phyloP scores from a whole-genome alignment of 2,888 invertebrate genomes.

The Lathronympha strigana region DNA sequence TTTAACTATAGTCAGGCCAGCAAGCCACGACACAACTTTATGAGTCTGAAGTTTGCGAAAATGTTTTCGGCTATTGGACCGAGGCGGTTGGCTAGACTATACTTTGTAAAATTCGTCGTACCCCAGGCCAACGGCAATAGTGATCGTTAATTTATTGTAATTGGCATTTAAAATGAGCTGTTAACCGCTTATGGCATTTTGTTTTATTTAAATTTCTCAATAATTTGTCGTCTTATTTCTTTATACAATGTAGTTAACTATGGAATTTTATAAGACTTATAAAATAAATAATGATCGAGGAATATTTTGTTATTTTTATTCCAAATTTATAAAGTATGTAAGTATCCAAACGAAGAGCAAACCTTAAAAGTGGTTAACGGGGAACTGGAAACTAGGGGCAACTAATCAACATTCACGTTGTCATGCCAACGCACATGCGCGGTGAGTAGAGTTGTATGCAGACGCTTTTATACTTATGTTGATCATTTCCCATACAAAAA shows the following conservation, averaged over 20 bases:
- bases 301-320: constrained; percentile 54
- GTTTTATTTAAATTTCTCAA: constrained; percentile 55
- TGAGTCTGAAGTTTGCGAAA: neutral
- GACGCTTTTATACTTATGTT: too few relatives aligned
- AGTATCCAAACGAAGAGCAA: too few relatives aligned
- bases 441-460: too few relatives aligned
- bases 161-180: constrained; percentile 66
- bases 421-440: too few relatives aligned
- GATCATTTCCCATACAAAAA: too few relatives aligned
- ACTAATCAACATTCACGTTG: too few relatives aligned
- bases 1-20: constrained; percentile 9
- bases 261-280: constrained; percentile 79
- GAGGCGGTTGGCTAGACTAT: neutral
- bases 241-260: constrained; percentile 61
- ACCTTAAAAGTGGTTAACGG: too few relatives aligned
- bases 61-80: neutral
- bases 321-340: too few relatives aligned
- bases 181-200: constrained; percentile 58
- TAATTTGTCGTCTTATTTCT: constrained; percentile 62
- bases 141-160: constrained; percentile 56
- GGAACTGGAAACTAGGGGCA: too few relatives aligned
- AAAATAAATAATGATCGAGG: constrained; percentile 64
- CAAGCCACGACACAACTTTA: neutral
- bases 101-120: constrained; percentile 7
- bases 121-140: constrained; percentile 44